Percentiles rank a stretch among this genome's conserved stretches.
These are phyloP conservation scores for Pyxicephalus adspersus DNA, from an alignment of 2,113 vertebrate genomes.

Conservation along the genomic window DNA sequence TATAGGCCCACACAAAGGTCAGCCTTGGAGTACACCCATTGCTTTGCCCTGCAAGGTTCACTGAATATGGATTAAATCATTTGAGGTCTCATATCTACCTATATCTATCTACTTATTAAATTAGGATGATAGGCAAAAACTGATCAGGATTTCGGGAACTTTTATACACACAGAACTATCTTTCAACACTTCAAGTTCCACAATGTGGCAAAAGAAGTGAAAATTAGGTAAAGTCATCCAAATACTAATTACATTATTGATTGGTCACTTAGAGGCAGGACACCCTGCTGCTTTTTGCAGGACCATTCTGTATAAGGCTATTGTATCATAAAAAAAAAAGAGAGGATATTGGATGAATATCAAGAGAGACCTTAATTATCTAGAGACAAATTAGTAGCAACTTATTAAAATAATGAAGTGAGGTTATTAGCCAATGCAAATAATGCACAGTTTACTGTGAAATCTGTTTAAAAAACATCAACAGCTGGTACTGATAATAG, in stretches of 20 bases:
- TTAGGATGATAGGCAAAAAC: no score
- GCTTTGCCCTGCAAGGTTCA: no score
- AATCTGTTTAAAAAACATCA: constrained; percentile 78
- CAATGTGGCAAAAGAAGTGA: neutral
- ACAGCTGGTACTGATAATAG: constrained; percentile 78
- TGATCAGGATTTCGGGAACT: no score
- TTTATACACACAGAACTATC: no score
- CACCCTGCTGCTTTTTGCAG: neutral
- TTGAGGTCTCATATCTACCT: no score
- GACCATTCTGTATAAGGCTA: constrained; percentile 63
- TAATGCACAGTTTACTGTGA: constrained; percentile 75
- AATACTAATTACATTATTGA: neutral
- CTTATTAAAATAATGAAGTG: constrained; percentile 74
- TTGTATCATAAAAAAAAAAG: constrained; percentile 78
- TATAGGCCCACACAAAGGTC: no score
- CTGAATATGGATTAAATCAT: no score
- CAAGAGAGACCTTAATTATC: constrained; percentile 81
- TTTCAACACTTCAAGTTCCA: no score
- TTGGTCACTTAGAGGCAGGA: neutral
- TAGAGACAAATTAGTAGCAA: constrained; percentile 77
- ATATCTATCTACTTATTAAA: no score
- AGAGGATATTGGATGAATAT: constrained; percentile 71
- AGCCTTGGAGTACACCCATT: no score
- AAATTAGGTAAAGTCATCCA: neutral
- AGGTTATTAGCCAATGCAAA: constrained; percentile 73